These are phyloP conservation scores for Sebastes fasciatus DNA, from an alignment of 2,113 vertebrate species.

Conservation along the genomic window DNA sequence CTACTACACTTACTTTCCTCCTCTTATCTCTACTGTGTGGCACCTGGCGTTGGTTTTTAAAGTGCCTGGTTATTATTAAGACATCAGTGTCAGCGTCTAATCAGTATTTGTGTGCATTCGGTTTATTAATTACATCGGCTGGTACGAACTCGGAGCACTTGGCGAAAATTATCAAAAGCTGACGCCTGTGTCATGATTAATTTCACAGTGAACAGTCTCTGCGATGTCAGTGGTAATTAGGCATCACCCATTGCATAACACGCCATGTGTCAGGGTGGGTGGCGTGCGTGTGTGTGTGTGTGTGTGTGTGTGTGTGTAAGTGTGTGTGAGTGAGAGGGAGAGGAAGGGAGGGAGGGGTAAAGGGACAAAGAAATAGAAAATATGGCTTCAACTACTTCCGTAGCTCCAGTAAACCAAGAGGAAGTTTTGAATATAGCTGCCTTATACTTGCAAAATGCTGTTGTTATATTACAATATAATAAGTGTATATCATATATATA, in stretches of 20 bases:
- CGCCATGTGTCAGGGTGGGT: slow-evolving; percentile 87
- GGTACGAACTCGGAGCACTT: slow-evolving; percentile 75
- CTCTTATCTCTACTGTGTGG: not conserved
- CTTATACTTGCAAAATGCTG: not conserved
- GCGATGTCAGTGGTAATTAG: slow-evolving; percentile 87
- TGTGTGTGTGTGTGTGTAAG: slow-evolving; percentile 20
- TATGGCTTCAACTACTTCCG: slow-evolving; percentile 28
- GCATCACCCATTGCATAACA: slow-evolving; percentile 86
- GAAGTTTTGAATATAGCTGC: slow-evolving; percentile 10
- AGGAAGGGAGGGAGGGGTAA: slow-evolving; percentile 3
- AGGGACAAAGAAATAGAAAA: slow-evolving; percentile 47
- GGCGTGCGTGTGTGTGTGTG: slow-evolving; percentile 65
- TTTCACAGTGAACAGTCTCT: slow-evolving; percentile 85
- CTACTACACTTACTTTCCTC: slow-evolving; percentile 23
- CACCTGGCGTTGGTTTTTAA: slow-evolving; percentile 50
- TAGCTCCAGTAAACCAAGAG: not conserved
- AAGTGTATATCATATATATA: not conserved
- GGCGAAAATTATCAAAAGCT: slow-evolving; percentile 79
- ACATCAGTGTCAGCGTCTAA: slow-evolving; percentile 62
- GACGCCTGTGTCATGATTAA: slow-evolving; percentile 86
- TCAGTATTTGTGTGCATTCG: slow-evolving; percentile 74
- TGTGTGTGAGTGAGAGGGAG: slow-evolving; percentile 4
- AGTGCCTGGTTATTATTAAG: slow-evolving; percentile 64
- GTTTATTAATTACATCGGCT: slow-evolving; percentile 80
- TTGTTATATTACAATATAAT: not conserved